Conservation (phyloP, 2,797 vertebrate species). For the Furcifer pardalis region DNA sequence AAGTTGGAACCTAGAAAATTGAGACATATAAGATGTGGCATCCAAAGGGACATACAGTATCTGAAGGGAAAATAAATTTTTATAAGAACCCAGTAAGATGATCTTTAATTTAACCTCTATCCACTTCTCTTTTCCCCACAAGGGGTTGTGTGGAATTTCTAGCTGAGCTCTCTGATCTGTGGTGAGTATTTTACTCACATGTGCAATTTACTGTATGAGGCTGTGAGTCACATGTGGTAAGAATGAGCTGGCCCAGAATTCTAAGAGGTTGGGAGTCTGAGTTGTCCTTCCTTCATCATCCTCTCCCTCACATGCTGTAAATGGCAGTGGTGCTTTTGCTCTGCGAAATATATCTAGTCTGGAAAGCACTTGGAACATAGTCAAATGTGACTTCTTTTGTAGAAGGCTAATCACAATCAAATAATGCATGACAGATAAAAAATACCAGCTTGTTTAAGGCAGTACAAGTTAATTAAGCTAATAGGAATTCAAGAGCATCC, state of each 20-base stretch:
- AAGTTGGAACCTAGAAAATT: no score
- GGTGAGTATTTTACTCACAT: neutral
- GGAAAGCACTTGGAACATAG: neutral
- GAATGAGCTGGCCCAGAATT: neutral
- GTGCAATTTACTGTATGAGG: neutral
- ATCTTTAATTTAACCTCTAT: no score
- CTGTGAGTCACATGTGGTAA: neutral
- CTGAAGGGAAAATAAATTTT: no score
- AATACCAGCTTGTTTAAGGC: constrained; percentile 11
- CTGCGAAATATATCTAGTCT: neutral
- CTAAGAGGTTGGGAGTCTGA: neutral
- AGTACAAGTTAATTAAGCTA: constrained; percentile 28
- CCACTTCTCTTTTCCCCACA: no score
- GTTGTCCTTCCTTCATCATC: neutral
- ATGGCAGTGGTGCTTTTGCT: neutral
- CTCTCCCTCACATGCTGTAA: neutral
- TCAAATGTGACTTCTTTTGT: constrained; percentile 6
- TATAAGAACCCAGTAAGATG: no score
- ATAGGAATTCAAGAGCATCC: constrained; percentile 16
- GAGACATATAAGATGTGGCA: no score
- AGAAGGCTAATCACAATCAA: neutral
- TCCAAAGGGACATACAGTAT: no score
- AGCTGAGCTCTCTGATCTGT: neutral
- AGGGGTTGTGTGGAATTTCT: neutral
- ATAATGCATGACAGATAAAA: neutral